Base-by-base conservation (phyloP, 2,113 vertebrate species). In the Coreoperca whiteheadi region DNA sequence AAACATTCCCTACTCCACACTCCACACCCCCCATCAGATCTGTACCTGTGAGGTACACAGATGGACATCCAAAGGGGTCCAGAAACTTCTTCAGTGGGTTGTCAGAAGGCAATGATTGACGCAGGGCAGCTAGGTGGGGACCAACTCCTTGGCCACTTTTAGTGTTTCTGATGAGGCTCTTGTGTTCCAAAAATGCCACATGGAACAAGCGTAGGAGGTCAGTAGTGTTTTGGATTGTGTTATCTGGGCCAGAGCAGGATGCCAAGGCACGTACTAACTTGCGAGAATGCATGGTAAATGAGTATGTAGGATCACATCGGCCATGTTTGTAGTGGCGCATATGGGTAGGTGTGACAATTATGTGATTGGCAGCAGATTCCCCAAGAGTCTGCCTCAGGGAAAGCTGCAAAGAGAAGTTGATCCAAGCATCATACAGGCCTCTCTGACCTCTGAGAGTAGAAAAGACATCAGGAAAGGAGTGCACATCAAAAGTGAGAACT, bases 301-400 rank as follows among this genome's bases (percentile, higher is more conserved):
- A 95, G 83, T 95, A 96, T 6, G 96, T 96, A 8, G 95, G 95
- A 85, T 96, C 96, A 82, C 96, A 96, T 23, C 96, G 94, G 57
- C 96, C 96, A 66, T 96, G 96, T 87, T 95, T 96, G 83, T 93
- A 96, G 88, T 96, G 96, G 6, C 96, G 94, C 95, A 96, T 95
- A 71, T 96, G 96, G 39, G 96, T 95, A 6, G 96, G 96, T 6
- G 96, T 96, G 63, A 96, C 95, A 65, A 96, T 81, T 2, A 96
- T 91, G 60, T 94, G 92, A 54, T 63, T 81, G 66, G 76, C 56
- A 67, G 94, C 92, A 23, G 89, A 76, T 65, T 95, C 94, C 6
- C 94, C 95, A 61, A 95, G 84, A 54, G 88, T 94, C 73, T 95
- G 94, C 70, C 72, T 93, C 34, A 96, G 88, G 56, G 95, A 94